Conservation (phyloP, 2,888 invertebrate genomes). For the Tipula unca region DNA sequence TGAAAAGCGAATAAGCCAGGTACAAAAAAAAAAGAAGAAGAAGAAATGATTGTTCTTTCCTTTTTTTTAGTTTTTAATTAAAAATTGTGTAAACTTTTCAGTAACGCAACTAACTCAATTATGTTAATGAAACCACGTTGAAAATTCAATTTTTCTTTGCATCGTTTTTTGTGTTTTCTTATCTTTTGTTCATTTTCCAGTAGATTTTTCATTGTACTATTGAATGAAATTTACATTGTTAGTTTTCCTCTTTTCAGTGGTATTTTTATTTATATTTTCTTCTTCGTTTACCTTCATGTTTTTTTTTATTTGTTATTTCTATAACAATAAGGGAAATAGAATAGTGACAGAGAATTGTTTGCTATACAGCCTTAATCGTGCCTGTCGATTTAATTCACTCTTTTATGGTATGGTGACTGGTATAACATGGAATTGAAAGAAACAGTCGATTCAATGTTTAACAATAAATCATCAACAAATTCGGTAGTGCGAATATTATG, state of each 20-base stretch:
- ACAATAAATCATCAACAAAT: neutral
- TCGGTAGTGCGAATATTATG: no score
- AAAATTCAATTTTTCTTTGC: constrained; percentile 8
- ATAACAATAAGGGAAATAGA: neutral
- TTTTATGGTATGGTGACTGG: neutral
- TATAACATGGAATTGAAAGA: neutral
- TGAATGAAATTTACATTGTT: neutral
- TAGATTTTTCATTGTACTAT: neutral
- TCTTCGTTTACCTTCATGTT: neutral
- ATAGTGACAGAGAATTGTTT: neutral
- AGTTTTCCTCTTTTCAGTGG: neutral
- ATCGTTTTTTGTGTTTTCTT: neutral
- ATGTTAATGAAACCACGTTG: constrained; percentile 14
- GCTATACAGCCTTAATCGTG: neutral
- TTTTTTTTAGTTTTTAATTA: neutral
- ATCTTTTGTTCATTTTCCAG: constrained; percentile 3
- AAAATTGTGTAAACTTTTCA: neutral
- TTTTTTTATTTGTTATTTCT: neutral
- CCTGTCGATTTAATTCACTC: neutral
- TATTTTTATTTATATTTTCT: neutral
- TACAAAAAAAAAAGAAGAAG: no score
- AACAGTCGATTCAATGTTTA: neutral
- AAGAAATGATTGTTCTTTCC: neutral
- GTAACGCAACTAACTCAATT: constrained; percentile 14
- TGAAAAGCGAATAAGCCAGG: neutral